A percentile compares a stretch with the other conserved stretches of the same genome.
Conservation (phyloP, 2,113 vertebrate genomes). For the Procapra przewalskii region DNA sequence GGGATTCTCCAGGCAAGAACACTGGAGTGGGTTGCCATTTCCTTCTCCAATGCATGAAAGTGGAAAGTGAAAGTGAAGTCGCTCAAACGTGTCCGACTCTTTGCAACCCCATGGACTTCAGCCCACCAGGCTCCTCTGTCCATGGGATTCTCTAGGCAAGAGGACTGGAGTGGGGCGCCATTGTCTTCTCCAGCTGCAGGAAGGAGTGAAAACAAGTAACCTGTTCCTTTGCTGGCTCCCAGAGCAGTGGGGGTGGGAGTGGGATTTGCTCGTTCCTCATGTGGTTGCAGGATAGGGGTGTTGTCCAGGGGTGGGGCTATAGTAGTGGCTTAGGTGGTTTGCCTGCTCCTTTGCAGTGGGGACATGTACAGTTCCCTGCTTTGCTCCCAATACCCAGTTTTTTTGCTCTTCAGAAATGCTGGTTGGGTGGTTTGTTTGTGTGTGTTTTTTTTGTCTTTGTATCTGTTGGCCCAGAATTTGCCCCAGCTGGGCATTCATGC, state of each 20-base stretch:
- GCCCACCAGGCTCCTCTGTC: too few species aligned
- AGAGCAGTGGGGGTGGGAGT: not conserved
- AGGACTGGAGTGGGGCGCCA: too few species aligned
- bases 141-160: too few species aligned
- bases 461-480: not conserved
- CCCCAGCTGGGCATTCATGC: not conserved
- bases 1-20: too few species aligned
- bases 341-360: not conserved
- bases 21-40: too few species aligned
- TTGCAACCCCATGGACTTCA: too few species aligned
- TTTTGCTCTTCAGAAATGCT: not conserved
- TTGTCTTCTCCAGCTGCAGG: not conserved
- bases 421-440: not conserved
- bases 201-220: not conserved
- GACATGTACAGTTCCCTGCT: not conserved
- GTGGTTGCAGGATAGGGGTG: not conserved
- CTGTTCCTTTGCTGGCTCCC: not conserved
- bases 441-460: not conserved
- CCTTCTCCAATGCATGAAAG: too few species aligned
- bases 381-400: not conserved
- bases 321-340: not conserved
- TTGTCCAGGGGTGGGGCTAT: not conserved
- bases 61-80: too few species aligned
- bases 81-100: rapidly evolving
- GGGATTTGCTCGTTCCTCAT: not conserved